Conservation (phyloP, 2,797 vertebrate genomes). For the Alfaro cultratus region DNA sequence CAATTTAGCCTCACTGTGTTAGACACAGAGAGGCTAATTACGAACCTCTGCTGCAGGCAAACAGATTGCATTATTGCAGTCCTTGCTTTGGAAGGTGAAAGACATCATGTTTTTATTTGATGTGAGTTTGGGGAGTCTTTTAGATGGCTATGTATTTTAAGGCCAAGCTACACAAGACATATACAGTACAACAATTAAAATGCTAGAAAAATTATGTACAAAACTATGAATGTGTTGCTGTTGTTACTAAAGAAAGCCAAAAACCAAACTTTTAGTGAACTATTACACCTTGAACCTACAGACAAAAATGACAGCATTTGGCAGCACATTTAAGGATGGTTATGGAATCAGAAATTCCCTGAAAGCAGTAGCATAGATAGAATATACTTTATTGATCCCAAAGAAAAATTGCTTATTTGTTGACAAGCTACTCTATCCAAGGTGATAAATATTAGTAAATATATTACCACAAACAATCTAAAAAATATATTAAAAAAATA, state of each 20-base stretch:
- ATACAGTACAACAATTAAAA: background rate
- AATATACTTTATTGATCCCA: too few species aligned
- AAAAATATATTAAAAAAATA: background rate
- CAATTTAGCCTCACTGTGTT: constrained; percentile 68
- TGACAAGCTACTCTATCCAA: too few species aligned
- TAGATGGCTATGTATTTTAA: background rate
- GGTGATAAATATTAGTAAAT: too few species aligned
- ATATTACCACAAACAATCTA: background rate
- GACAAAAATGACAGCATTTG: background rate
- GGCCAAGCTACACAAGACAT: too few species aligned
- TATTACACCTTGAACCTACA: background rate
- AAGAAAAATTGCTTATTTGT: too few species aligned
- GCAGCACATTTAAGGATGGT: background rate
- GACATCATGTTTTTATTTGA: background rate
- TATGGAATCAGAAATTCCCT: background rate
- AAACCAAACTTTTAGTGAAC: background rate
- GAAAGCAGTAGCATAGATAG: background rate
- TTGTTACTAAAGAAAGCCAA: background rate
- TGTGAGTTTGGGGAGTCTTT: background rate
- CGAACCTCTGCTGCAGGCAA: constrained; percentile 55
- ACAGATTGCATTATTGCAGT: constrained; percentile 42
- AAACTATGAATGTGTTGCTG: background rate
- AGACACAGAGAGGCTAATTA: constrained; percentile 68
- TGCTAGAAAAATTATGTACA: background rate
- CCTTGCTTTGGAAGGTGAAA: constrained; percentile 32